Percentiles rank a stretch among this genome's conserved stretches.
Conservation (phyloP, 2,888 invertebrate species). For the Xestia c-nigrum region DNA sequence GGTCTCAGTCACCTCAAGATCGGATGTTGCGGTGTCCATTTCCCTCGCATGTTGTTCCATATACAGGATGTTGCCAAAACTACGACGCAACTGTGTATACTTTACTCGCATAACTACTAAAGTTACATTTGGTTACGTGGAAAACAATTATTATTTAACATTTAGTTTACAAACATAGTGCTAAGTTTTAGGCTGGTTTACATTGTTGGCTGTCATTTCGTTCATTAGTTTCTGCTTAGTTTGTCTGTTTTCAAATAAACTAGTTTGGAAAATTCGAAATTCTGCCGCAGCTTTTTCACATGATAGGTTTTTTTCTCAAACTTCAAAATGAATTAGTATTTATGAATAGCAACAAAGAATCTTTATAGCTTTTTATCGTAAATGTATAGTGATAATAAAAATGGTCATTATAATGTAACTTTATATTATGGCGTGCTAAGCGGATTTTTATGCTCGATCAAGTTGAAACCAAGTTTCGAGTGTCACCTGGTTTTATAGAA, state of each 20-base stretch:
- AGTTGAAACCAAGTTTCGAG: constrained; percentile 85
- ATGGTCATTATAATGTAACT: constrained; percentile 77
- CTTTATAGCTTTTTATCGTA: constrained; percentile 54
- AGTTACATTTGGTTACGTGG: constrained; percentile 75
- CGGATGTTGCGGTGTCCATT: constrained; percentile 90
- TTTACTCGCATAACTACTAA: constrained; percentile 75
- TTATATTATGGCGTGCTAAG: constrained; percentile 82
- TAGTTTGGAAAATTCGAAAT: not conserved
- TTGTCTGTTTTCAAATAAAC: constrained; percentile 29
- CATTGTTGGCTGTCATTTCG: constrained; percentile 60
- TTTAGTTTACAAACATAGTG: constrained; percentile 70
- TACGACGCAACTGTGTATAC: constrained; percentile 74
- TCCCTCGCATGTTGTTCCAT: constrained; percentile 83
- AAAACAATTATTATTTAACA: constrained; percentile 78
- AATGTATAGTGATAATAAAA: constrained; percentile 62
- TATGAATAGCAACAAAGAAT: constrained; percentile 12
- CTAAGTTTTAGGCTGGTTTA: constrained; percentile 64
- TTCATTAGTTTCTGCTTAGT: constrained; percentile 48
- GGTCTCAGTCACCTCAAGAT: constrained; percentile 65
- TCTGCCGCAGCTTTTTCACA: no score
- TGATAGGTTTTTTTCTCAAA: not conserved
- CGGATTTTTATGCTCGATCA: constrained; percentile 87
- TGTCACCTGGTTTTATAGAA: constrained; percentile 80
- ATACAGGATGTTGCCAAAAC: constrained; percentile 89
- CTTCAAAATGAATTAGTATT: not conserved